Evolutionary conservation across 2,888 invertebrate genomes (phyloP), one percentile per base, ranked within the genome.

Genomic region (Petrolisthes cinctipes): DNA sequence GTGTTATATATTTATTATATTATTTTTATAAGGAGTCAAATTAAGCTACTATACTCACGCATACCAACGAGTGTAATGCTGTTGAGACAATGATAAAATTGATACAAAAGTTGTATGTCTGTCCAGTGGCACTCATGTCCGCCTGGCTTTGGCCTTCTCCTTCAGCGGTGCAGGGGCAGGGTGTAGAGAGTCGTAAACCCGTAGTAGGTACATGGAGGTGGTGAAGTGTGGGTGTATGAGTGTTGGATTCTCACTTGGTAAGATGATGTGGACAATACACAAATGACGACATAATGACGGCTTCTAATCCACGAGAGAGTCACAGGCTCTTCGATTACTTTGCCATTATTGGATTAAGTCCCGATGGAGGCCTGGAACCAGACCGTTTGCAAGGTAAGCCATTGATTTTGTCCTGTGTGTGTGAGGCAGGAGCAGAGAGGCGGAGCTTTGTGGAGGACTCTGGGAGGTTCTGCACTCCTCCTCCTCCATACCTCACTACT

Each of bases 251-350:
- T 20, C 54, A 57, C 37, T 23, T 76, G 84, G 73, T 88, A 88
- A 73, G 80, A 84, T 81, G 87, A 80, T 84, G 84, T 75, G 84
- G 86, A 66, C 66, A 68, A 66, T 84, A 37, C 51, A 37, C 53
- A 23, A 81, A 53, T 82, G 51, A 75, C 75, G 73, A 57, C 23
- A 86, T 82, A 66, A 88, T 88, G 88, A 82, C 78, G 51, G 68
- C 85, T 53, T 73, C 88, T 20, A 85, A 54, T 73, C 85, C 82
- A 71, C 82, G 88, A 66, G 88, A 88, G 82, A 88, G 88, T 79
- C 88, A 88, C 79, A 88, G 89, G 57, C 86, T 90, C 20, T 90
- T 90, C 51, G 89, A 90, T 82, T 90, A 90, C 82, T 90, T 90
- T 57, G 81, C 89, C 37, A 90, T 90, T 80, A 89, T 90, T 82